Conservation (phyloP, 1,140 invertebrate genomes). For the Saccostrea cuccullata region DNA sequence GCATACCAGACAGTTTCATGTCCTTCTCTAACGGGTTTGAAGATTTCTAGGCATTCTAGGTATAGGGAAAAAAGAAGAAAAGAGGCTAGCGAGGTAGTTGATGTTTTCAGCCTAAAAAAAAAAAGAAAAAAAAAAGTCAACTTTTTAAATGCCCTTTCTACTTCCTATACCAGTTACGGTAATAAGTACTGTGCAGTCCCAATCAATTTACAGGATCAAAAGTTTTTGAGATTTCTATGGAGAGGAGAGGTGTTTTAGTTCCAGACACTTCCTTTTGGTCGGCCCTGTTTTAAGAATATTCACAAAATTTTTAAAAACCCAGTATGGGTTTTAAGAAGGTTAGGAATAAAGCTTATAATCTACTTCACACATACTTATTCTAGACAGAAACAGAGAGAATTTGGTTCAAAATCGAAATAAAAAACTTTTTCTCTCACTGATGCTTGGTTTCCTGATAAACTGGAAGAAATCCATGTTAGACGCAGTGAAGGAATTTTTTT, state of each 20-base stretch:
- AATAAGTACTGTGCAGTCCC: background rate
- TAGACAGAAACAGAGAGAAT: slow-evolving; percentile 12
- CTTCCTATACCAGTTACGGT: too few relatives aligned
- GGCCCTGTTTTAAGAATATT: slow-evolving; percentile 25
- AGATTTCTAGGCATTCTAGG: background rate
- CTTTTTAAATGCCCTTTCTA: too few relatives aligned
- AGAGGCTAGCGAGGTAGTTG: background rate
- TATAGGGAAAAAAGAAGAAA: background rate
- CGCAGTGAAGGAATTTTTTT: slow-evolving; percentile 13
- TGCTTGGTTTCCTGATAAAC: slow-evolving; percentile 48
- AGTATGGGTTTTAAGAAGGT: background rate
- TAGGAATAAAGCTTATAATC: too few relatives aligned
- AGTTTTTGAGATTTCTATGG: slow-evolving; percentile 44
- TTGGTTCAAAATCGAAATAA: slow-evolving; percentile 12
- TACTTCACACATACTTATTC: slow-evolving; percentile 2
- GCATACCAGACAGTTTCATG: background rate
- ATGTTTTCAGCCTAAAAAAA: background rate
- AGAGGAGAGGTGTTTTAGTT: slow-evolving; percentile 16
- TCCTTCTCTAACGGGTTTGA: background rate
- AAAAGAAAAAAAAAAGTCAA: slow-evolving; percentile 4
- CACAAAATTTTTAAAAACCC: slow-evolving; percentile 28
- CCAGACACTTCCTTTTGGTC: slow-evolving; percentile 44
- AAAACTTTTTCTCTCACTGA: too few relatives aligned
- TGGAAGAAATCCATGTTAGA: slow-evolving; percentile 37
- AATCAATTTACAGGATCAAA: slow-evolving; percentile 3